Evolutionary conservation across 1,140 invertebrate genomes (phyloP), one percentile per base, ranked within the genome.

Genomic region (Drosophila cardini): DNA sequence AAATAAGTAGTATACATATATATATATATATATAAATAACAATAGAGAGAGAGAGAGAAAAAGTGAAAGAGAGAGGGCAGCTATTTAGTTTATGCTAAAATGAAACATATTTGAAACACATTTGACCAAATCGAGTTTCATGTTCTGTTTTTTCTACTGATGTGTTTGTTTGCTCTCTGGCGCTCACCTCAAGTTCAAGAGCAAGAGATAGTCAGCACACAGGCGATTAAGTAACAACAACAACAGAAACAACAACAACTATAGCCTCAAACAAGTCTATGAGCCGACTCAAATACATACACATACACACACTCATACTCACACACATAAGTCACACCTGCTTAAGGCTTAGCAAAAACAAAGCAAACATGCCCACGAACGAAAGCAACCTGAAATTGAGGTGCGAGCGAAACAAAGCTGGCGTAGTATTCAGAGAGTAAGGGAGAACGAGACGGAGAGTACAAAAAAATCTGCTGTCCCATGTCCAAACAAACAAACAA

Each of bases 181-280:
- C 68, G 76, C 72, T 82, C 60, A 65, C 62, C 84, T 77, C 85
- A 87, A 87, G 84, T 87, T 87, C 84, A 87, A 87, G 84, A 87
- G 76, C 84, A 87, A 69, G 64, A 69, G 76, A 83, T 83, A 89
- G 87, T 67, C 84, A 72, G 80, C 45, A 53, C 79, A 73, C 84
- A 89, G 72, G 52, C 84, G 83, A 87, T 89, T 87, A 89, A 80
- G 76, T 89, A 87, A 78, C 69, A 73, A 67, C 63, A 85, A 75
- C 57, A 68, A 62, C 55, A 67, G 38, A 26, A 71, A 46, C 45
- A 68, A 36, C 16, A 58, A 53, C 16, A 36, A 43, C 65, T 52
- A 13, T 36, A 61, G 60, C 34, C 62, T 50, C 84, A 89, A 87
- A 89, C 83, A 89, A 83, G 83, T 83, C 82, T 72, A 62, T 84